Evolutionary conservation across 2,113 vertebrate species (phyloP), one percentile per base, ranked within the genome.

Genomic region (Prionailurus viverrinus): DNA sequence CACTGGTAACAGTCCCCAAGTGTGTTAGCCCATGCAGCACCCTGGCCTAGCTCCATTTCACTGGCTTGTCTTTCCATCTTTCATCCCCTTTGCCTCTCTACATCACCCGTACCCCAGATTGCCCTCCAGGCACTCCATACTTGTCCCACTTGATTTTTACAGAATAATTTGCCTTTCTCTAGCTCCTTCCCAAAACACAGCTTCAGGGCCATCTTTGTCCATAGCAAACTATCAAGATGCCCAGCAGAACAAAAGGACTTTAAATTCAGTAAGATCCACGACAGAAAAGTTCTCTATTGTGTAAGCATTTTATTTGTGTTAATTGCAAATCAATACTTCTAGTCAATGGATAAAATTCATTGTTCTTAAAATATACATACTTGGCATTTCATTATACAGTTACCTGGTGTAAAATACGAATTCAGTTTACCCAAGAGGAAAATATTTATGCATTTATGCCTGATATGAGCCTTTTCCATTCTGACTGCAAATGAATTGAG

Each of bases 371-470:
- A 93, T 21, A 48, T 48, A 51, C 15, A 55, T 41, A 58, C 27
- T 66, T 74, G 27, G 48, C 39, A 48, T 97, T 73, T 83, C 61
- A 81, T 87, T 76, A 18, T 39, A 51, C 41, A 81, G 9, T 79
- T 73, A 61, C 41, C 48, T 27, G 15, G 3, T 63, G 11, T 55
- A 48, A 94, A 63, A 63, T 74, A 76, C 3, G 19, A 94, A 78
- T 78, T 69, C 55, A 29, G 7, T 69, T 89, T 92, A 85, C 80
- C 31, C 65, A 95, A n/a, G 2, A 89, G 53, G 71, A 78, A 71
- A 68, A 74, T 63, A 31, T 29, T 76, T 18, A 25, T 3, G 5
- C 63, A 23, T 84, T 71, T 68, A 58, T 88, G 63, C 23, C 36
- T 16, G 53, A 73, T 23, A 27, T 23, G 39, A 84, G 10, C 27